Evolutionary conservation across 2,888 invertebrate species (phyloP).

Genomic region (Cancer borealis): DNA sequence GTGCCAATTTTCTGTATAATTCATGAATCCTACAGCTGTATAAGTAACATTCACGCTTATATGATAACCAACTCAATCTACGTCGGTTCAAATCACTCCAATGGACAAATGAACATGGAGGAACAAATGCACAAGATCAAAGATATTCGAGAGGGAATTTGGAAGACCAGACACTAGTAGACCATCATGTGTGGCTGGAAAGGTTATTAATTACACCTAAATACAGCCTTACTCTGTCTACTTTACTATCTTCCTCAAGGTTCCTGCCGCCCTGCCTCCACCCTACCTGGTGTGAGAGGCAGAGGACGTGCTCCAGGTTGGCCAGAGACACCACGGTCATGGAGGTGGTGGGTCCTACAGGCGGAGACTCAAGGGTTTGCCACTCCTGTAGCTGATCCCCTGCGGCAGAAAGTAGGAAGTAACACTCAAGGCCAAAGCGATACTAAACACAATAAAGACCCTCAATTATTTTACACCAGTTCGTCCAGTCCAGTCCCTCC

Average conservation of each 20-base stretch:
- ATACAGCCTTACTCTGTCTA: neutral
- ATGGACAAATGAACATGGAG: too few relatives aligned
- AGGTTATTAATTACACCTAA: neutral
- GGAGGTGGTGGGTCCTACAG: constrained; percentile 15
- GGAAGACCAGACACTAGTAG: neutral
- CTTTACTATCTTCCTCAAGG: neutral
- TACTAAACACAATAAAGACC: neutral
- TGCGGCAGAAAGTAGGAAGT: neutral
- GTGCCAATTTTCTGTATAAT: neutral
- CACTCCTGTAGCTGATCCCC: constrained; percentile 54
- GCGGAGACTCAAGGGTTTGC: constrained; percentile 55
- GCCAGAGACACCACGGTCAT: neutral
- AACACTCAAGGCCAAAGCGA: neutral
- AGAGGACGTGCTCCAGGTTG: constrained; percentile 48
- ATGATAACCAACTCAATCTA: too few relatives aligned
- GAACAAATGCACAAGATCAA: neutral
- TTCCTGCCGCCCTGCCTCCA: neutral
- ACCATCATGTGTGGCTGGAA: neutral
- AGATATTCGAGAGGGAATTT: neutral
- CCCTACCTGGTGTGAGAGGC: constrained; percentile 45
- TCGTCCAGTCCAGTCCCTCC: neutral
- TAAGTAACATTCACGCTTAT: too few relatives aligned
- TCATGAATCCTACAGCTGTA: too few relatives aligned
- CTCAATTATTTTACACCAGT: neutral
- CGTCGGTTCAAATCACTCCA: too few relatives aligned